Conservation (phyloP, 2,888 invertebrate genomes). For the Agrochola lychnidis region DNA sequence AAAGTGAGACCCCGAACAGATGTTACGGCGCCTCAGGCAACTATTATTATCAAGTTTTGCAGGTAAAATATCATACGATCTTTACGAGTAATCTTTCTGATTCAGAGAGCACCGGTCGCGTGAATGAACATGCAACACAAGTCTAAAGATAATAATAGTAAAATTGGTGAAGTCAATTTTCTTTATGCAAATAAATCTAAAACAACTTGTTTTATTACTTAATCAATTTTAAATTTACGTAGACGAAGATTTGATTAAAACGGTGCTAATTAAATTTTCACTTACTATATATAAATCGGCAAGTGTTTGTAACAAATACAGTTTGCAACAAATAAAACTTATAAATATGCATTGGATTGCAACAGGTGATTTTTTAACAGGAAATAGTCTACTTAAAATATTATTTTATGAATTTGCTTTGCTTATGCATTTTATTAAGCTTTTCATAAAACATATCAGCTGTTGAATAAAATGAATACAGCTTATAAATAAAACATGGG, state of each 20-base stretch:
- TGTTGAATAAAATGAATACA: background rate
- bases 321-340: background rate
- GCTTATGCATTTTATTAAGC: background rate
- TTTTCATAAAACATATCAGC: background rate
- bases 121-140: slow-evolving; percentile 38
- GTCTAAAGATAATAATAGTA: slow-evolving; percentile 4
- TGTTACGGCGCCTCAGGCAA: slow-evolving; percentile 74
- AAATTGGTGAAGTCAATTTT: slow-evolving; percentile 16
- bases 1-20: slow-evolving; percentile 80
- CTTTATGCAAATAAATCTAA: slow-evolving; percentile 10
- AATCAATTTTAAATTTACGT: slow-evolving; percentile 1
- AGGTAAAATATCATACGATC: slow-evolving; percentile 83
- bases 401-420: background rate
- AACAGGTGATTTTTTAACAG: background rate
- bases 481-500: slow-evolving; percentile 8
- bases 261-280: background rate
- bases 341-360: background rate
- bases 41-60: slow-evolving; percentile 78
- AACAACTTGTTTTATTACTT: slow-evolving; percentile 11
- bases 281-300: too few species aligned
- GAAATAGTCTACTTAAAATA: background rate
- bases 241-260: background rate
- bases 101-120: slow-evolving; percentile 65
- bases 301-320: background rate
- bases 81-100: slow-evolving; percentile 60